These are phyloP conservation scores for Sarcophaga variegata DNA, from an alignment of 2,888 invertebrate genomes.

Conservation along the genomic window DNA sequence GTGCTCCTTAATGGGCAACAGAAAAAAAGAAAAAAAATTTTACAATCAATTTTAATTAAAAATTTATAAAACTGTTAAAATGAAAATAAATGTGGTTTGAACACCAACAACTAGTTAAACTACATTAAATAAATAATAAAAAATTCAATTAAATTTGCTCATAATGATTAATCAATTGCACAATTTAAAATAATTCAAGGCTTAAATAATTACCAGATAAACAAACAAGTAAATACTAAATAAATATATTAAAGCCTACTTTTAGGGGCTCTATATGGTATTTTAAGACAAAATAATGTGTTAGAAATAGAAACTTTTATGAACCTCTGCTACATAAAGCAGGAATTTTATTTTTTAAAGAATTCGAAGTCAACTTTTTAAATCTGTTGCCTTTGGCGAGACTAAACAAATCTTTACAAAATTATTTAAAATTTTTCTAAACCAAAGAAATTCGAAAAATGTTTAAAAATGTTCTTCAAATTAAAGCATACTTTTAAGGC, in stretches of 20 bases:
- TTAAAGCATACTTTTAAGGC: no score
- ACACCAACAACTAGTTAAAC: background rate
- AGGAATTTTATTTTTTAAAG: background rate
- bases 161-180: no score
- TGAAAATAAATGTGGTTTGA: slow-evolving; percentile 27
- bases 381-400: background rate
- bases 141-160: background rate
- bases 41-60: background rate
- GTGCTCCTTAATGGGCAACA: background rate
- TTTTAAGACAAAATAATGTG: background rate
- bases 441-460: no score
- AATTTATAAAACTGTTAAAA: slow-evolving; percentile 28
- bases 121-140: background rate
- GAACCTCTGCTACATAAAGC: background rate
- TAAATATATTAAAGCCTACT: background rate
- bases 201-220: background rate
- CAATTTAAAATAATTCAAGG: no score
- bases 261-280: background rate
- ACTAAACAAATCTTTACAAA: background rate
- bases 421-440: no score
- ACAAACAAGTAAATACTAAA: background rate
- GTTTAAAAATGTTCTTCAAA: no score
- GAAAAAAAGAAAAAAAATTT: background rate
- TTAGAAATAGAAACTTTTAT: background rate
- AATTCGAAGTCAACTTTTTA: background rate